Conservation (phyloP, 2,113 vertebrate species). For the Albula glossodonta region DNA sequence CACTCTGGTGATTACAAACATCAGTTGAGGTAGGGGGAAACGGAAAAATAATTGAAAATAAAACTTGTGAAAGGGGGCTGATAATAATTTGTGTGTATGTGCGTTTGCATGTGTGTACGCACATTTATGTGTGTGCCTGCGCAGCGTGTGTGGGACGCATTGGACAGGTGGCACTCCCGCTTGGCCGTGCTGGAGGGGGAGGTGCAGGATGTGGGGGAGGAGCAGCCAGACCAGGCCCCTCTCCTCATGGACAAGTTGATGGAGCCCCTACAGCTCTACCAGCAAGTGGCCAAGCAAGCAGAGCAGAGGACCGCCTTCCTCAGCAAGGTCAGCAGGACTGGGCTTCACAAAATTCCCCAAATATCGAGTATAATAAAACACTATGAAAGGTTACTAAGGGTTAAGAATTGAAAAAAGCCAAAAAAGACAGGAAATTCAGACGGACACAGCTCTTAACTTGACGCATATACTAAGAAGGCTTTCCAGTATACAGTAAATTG, state of each 20-base stretch:
- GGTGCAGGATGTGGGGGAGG: constrained; percentile 86
- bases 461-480: background rate
- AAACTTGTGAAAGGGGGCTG: too few relatives aligned
- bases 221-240: constrained; percentile 78
- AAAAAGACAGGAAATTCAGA: too few relatives aligned
- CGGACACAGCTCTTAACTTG: too few relatives aligned
- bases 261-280: constrained; percentile 82
- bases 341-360: background rate
- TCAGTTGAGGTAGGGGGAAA: too few relatives aligned
- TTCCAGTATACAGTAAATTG: background rate
- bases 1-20: too few relatives aligned
- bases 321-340: constrained; percentile 75
- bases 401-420: too few relatives aligned
- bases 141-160: constrained; percentile 86
- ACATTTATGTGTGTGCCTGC: background rate
- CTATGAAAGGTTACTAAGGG: too few relatives aligned
- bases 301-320: constrained; percentile 84
- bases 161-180: constrained; percentile 86
- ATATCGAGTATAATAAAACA: too few relatives aligned
- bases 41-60: too few relatives aligned
- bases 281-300: constrained; percentile 76
- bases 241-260: constrained; percentile 84
- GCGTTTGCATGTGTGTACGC: constrained; percentile 26
- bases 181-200: constrained; percentile 85
- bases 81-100: background rate